Conservation (phyloP, 2,113 vertebrate species). For the Rhombomys opimus region DNA sequence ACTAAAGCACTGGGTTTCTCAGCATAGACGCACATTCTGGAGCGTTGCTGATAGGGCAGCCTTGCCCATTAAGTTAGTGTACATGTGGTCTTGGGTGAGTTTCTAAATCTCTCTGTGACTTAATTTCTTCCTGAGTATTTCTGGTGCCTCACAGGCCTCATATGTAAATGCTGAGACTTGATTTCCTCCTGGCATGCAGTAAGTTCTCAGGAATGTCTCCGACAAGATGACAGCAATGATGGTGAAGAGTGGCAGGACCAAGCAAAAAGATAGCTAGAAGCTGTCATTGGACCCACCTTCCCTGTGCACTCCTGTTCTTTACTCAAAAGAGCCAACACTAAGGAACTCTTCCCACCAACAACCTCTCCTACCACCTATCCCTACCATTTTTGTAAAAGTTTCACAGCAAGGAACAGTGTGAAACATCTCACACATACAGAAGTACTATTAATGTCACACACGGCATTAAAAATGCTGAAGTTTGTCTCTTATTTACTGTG, state of each 20-base stretch:
- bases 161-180: not conserved
- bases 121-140: constrained; percentile 17
- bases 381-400: not conserved
- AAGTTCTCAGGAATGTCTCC: not conserved
- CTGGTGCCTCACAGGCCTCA: not conserved
- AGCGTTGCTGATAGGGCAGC: not conserved
- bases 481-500: constrained; percentile 4
- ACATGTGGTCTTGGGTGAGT: not conserved
- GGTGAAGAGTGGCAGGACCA: not conserved
- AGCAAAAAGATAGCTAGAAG: constrained; percentile 78
- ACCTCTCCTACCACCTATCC: not conserved
- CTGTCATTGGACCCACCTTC: constrained; percentile 78
- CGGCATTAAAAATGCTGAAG: not conserved
- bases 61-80: not conserved
- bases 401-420: constrained; percentile 8
- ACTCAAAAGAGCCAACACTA: constrained; percentile 80
- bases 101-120: not conserved
- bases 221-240: not conserved
- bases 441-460: not conserved
- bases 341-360: not conserved
- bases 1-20: not conserved
- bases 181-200: not conserved
- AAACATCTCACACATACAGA: not conserved
- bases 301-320: constrained; percentile 81
- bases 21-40: not conserved